phyloP scores from a whole-genome alignment of 2,113 vertebrate species.

The Urocolius indicus region DNA sequence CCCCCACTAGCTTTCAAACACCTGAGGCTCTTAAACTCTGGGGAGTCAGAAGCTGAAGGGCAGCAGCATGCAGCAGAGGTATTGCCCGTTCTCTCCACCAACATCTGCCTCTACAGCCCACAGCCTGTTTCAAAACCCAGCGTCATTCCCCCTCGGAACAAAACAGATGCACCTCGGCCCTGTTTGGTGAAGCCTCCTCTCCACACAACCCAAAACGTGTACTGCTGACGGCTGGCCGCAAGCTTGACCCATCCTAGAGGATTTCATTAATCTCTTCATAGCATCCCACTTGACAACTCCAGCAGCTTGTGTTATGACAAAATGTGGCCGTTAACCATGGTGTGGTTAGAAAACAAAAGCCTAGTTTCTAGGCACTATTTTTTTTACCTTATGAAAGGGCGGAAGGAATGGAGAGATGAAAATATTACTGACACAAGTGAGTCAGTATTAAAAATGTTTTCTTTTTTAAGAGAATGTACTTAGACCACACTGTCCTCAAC shows the following conservation, averaged over 20 bases:
- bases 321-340: rapidly evolving
- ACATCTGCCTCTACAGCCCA: not conserved
- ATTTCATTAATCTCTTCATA: not conserved
- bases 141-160: not conserved
- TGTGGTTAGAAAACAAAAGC: slow-evolving; percentile 48
- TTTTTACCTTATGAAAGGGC: slow-evolving; percentile 29
- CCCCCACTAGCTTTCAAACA: not conserved
- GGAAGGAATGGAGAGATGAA: slow-evolving; percentile 37
- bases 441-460: slow-evolving; percentile 56
- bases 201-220: not conserved
- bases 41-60: not conserved
- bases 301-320: slow-evolving; percentile 32
- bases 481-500: not conserved
- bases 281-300: slow-evolving; percentile 21
- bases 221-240: not conserved
- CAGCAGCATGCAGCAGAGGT: not conserved
- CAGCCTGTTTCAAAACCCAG: not conserved
- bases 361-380: slow-evolving; percentile 15
- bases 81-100: rapidly evolving
- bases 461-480: slow-evolving; percentile 7
- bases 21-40: not conserved
- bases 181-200: not conserved
- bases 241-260: slow-evolving; percentile 3
- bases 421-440: slow-evolving; percentile 37
- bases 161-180: not conserved